Percentiles rank a stretch among this genome's conserved stretches.
These are phyloP conservation scores for Tethya wilhelma DNA, from an alignment of 37 sponge, comb jelly and placozoan species.

Conservation along the genomic window DNA sequence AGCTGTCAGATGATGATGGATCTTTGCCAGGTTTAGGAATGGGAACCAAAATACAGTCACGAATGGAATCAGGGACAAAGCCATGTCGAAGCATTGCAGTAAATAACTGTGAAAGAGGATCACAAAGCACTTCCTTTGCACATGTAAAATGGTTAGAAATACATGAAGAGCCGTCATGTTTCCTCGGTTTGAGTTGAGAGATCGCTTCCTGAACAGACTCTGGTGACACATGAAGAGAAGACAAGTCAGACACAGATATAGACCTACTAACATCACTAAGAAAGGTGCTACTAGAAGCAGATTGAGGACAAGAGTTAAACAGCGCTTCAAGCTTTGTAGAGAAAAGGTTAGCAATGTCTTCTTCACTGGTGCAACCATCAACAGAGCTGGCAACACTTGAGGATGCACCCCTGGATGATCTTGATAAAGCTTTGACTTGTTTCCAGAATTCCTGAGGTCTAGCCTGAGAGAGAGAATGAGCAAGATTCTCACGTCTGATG, in stretches of 20 bases:
- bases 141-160: background rate
- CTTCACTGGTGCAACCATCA: background rate
- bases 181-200: too few species aligned
- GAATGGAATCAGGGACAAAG: background rate
- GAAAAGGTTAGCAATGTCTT: background rate
- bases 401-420: background rate
- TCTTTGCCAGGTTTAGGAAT: too few species aligned
- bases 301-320: background rate
- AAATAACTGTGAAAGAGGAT: background rate
- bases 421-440: background rate
- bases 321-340: background rate
- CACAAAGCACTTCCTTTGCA: background rate
- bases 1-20: background rate
- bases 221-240: background rate
- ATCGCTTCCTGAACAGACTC: background rate
- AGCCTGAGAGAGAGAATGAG: background rate
- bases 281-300: background rate
- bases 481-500: background rate
- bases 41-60: too few species aligned
- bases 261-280: background rate
- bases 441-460: background rate
- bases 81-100: background rate
- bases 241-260: background rate
- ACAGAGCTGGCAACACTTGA: background rate
- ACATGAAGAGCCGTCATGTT: too few species aligned